Evolutionary conservation across 1,140 invertebrate genomes (phyloP).

Genomic region (Oryctes rhinoceros): DNA sequence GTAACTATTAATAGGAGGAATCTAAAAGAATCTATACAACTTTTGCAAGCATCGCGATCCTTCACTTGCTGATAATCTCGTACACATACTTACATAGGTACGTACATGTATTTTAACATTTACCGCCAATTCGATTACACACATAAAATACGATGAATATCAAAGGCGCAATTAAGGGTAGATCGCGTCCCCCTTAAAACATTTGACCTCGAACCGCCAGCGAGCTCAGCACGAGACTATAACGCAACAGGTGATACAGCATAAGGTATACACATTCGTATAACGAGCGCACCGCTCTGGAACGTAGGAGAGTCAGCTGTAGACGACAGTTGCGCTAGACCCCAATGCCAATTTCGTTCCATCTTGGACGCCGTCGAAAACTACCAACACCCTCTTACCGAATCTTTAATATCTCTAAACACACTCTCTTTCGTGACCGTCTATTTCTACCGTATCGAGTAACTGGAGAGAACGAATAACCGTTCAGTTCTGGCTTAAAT

Average conservation of each 20-base stretch:
- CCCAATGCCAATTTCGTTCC: background rate
- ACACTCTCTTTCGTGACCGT: background rate
- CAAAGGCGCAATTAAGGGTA: constrained; percentile 18
- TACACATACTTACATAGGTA: background rate
- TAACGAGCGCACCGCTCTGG: background rate
- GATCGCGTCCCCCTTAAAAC: background rate
- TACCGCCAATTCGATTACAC: background rate
- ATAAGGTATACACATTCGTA: constrained; percentile 37
- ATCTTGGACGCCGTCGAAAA: background rate
- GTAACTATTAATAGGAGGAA: no score
- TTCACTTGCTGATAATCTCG: no score
- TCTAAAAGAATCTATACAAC: no score
- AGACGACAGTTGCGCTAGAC: constrained; percentile 24
- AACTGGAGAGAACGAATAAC: background rate
- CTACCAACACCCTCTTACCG: background rate
- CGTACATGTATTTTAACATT: background rate
- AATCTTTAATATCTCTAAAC: background rate
- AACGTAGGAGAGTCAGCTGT: constrained; percentile 41
- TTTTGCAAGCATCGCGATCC: no score
- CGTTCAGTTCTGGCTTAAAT: background rate
- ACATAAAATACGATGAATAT: background rate
- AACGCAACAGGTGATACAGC: constrained; percentile 40
- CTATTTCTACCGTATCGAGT: background rate
- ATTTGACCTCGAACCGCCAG: background rate
- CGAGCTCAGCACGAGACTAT: constrained; percentile 16